Conservation (phyloP, 1,140 invertebrate species). For the Delia radicum region DNA sequence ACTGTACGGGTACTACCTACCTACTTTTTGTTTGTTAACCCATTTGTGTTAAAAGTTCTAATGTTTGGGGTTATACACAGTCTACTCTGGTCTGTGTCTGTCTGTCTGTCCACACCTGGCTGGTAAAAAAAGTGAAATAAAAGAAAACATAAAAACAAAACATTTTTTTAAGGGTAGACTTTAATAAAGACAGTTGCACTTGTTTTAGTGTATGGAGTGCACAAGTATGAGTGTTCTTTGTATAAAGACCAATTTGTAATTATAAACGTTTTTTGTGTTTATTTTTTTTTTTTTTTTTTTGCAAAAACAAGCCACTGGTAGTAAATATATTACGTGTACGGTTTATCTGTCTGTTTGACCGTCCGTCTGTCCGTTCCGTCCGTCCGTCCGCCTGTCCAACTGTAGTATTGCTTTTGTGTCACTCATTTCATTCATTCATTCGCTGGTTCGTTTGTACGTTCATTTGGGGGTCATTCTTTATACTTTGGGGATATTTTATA, state of each 20-base stretch:
- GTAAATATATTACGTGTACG: background rate
- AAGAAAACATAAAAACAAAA: background rate
- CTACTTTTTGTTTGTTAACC: no score
- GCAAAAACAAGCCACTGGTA: background rate
- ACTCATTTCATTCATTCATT: background rate
- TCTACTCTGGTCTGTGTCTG: background rate
- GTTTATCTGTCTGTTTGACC: background rate
- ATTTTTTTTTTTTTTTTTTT: background rate
- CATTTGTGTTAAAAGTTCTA: background rate
- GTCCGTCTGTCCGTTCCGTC: background rate
- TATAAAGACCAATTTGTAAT: constrained; percentile 21
- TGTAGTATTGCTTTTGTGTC: background rate
- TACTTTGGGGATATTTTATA: background rate
- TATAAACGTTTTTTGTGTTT: constrained; percentile 7
- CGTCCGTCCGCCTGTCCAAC: background rate
- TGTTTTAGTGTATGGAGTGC: background rate
- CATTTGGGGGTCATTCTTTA: background rate
- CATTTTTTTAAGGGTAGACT: background rate
- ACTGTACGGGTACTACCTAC: no score
- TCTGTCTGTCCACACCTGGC: background rate
- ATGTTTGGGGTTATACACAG: no score
- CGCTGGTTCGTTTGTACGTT: no score
- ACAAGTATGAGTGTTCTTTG: background rate
- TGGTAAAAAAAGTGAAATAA: background rate
- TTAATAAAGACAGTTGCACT: background rate